Conservation (phyloP, 2,888 invertebrate species). For the Scelioninae gen. 2 region DNA sequence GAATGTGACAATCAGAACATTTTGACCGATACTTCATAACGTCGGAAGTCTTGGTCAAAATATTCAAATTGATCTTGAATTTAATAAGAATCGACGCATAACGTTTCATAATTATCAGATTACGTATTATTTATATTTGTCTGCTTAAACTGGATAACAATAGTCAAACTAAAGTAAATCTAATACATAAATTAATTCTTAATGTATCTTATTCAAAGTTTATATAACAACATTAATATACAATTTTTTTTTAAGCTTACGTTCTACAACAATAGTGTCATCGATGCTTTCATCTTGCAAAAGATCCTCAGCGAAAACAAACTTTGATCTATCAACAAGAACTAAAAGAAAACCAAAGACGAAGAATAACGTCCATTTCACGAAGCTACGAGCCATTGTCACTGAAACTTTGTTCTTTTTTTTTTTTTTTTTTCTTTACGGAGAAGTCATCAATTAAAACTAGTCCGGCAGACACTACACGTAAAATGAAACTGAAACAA, state of each 20-base stretch:
- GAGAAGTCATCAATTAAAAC: slow-evolving; percentile 25
- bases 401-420: slow-evolving; percentile 7
- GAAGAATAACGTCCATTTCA: slow-evolving; percentile 53
- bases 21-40: slow-evolving; percentile 48
- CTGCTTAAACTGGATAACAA: too few species aligned
- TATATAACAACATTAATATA: too few species aligned
- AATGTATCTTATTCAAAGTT: too few species aligned
- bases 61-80: slow-evolving; percentile 4
- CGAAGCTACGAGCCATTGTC: slow-evolving; percentile 36
- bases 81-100: not conserved
- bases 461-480: slow-evolving; percentile 19
- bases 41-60: not conserved
- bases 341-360: slow-evolving; percentile 28
- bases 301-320: slow-evolving; percentile 27
- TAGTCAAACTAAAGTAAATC: too few species aligned
- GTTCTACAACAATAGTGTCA: slow-evolving; percentile 64
- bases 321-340: slow-evolving; percentile 21
- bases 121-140: not conserved
- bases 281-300: slow-evolving; percentile 52
- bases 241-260: slow-evolving; percentile 66
- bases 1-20: slow-evolving; percentile 34
- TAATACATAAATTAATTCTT: too few species aligned
- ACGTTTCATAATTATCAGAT: not conserved
- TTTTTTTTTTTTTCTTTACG: slow-evolving; percentile 16
- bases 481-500: slow-evolving; percentile 33